These are phyloP conservation scores for Psittacula echo DNA, from an alignment of 2,797 vertebrate genomes.

Conservation along the genomic window DNA sequence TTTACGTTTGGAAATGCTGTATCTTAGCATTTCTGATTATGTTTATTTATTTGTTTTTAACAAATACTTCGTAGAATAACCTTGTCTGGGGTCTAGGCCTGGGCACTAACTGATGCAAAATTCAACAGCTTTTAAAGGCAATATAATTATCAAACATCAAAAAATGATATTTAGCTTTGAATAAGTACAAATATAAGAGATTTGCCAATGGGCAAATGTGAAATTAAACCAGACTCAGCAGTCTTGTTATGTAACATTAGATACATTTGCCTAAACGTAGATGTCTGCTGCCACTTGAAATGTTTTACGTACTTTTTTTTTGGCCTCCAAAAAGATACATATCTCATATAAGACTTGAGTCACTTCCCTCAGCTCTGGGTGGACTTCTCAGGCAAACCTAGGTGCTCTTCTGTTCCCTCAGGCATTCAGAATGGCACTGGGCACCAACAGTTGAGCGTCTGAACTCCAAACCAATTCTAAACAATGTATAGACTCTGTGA, in stretches of 20 bases:
- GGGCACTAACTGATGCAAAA: neutral
- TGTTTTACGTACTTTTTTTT: neutral
- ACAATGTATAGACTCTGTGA: neutral
- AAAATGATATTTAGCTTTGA: neutral
- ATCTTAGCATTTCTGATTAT: neutral
- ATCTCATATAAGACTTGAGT: neutral
- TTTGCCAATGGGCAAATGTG: neutral
- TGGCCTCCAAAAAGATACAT: neutral
- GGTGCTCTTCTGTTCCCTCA: neutral
- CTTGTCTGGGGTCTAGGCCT: neutral
- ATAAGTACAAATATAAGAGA: neutral
- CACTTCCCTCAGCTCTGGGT: neutral
- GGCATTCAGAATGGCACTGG: neutral
- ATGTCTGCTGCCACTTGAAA: neutral
- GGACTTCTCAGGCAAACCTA: neutral
- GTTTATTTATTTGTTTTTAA: neutral
- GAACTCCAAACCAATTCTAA: neutral
- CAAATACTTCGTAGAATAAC: neutral
- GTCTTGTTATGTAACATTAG: neutral
- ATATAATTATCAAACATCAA: neutral
- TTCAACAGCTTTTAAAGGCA: neutral
- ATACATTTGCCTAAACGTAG: neutral
- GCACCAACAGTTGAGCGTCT: neutral
- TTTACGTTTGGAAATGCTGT: rapidly evolving
- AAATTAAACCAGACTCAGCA: neutral